Base-by-base conservation (phyloP, 2,888 invertebrate genomes). In the Tyria jacobaeae region DNA sequence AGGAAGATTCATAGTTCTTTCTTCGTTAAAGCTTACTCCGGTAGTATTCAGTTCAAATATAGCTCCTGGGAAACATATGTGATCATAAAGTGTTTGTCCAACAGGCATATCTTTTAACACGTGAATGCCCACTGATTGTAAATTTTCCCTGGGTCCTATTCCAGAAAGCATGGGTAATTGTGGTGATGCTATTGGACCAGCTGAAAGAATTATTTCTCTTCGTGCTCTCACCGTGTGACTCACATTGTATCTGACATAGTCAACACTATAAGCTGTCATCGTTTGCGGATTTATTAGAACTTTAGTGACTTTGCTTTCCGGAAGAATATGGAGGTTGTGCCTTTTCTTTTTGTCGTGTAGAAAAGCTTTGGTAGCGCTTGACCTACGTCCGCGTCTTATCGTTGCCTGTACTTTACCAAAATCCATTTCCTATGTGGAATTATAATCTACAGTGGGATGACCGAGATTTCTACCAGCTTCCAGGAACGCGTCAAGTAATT, bases 161-260 rank as follows among this genome's bases (percentile, higher is more conserved):
- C 98, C 98, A 7, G 98, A 98, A 6, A 99, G 87, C 97, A 99
- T 97, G 12, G 99, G 94, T 3, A 99, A 85, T 86, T 99, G 98
- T 0, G 99, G 98, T 0, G 98, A 97, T 78, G 97, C 97, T 69
- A 99, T 96, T 1, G 98, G 95, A 0, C 99, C 99, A 2, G 97
- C 97, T 15, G 97, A 96, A 17, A 99, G 80, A 58, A 99, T 97
- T 0, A 99, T 96, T 90, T 98, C 98, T 83, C 96, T 97, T 2
- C 94, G 94, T 0, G 96, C 97, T 51, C 84, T 88, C 0, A 95
- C 95, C 12, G 88, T 90, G 66, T 89, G 88, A 35, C 82, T 82
- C 14, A 88, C 72, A 24, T 91, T 91, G 17, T 95, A 93, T 58
- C 95, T 94, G 0, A 94, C 86, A 67, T 96, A 96, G 73, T 96